Evolutionary conservation across 2,113 vertebrate species (phyloP).

Genomic region (Hypocryptadius cinnamomeus): DNA sequence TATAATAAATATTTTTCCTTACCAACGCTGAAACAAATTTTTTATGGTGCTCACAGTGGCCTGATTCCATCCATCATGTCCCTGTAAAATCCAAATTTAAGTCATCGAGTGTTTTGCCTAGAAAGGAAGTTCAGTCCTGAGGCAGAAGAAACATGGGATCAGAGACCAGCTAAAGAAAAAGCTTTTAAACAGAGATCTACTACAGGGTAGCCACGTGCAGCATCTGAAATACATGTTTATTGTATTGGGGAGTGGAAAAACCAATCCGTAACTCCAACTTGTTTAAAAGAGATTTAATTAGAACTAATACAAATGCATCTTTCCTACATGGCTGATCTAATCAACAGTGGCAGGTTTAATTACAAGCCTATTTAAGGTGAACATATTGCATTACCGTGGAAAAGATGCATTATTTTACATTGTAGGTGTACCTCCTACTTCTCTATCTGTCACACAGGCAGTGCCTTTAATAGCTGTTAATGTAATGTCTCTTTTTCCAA

Average conservation of each 20-base stretch:
- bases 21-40: fast-evolving
- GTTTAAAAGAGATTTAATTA: conserved; percentile 28
- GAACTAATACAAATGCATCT: conserved; percentile 45
- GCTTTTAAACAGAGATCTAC: not conserved
- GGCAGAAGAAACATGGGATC: not conserved
- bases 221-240: not conserved
- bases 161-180: not conserved
- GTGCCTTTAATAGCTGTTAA: conserved; percentile 38
- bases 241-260: not conserved
- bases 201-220: not conserved
- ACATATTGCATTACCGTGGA: conserved; percentile 43
- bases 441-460: conserved; percentile 38
- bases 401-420: conserved; percentile 23
- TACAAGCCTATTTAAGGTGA: conserved; percentile 49
- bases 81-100: not conserved
- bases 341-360: conserved; percentile 55
- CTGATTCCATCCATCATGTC: not conserved
- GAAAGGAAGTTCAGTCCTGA: not conserved
- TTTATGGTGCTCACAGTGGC: not conserved
- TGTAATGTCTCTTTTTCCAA: conserved; percentile 25
- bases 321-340: conserved; percentile 39
- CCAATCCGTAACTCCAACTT: not conserved
- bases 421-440: conserved; percentile 47
- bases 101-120: not conserved
- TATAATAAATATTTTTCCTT: not conserved